Evolutionary conservation across 2,113 vertebrate genomes (phyloP).

Genomic region (Syngnathus scovelli): DNA sequence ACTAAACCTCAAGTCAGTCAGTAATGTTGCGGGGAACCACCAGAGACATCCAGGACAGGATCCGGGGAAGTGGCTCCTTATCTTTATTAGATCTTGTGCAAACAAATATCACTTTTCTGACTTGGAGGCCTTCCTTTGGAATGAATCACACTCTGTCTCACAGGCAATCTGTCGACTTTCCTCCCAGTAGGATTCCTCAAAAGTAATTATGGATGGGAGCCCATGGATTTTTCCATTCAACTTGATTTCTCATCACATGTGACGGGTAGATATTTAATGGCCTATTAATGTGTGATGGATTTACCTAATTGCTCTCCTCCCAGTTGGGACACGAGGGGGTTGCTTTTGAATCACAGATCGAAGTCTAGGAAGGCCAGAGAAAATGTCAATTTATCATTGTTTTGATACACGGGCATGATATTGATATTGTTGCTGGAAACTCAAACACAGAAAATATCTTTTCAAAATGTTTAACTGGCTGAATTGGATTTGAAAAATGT

Average conservation of each 20-base stretch:
- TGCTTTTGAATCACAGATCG: constrained; percentile 61
- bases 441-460: neutral
- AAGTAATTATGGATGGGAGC: constrained; percentile 58
- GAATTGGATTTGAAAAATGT: neutral
- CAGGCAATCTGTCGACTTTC: constrained; percentile 44
- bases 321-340: constrained; percentile 46
- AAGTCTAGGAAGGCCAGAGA: constrained; percentile 33
- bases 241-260: constrained; percentile 57
- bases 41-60: constrained; percentile 23
- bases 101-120: constrained; percentile 28
- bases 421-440: neutral
- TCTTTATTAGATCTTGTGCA: constrained; percentile 35
- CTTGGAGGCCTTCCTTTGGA: constrained; percentile 24
- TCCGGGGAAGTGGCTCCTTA: constrained; percentile 32
- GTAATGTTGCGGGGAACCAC: constrained; percentile 34
- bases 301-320: constrained; percentile 44
- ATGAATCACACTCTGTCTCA: constrained; percentile 20
- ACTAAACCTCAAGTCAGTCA: constrained; percentile 36
- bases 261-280: constrained; percentile 54
- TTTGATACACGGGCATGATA: neutral
- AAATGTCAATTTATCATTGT: neutral
- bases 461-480: too few relatives aligned
- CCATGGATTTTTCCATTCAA: constrained; percentile 61
- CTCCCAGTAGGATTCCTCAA: constrained; percentile 37
- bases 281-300: constrained; percentile 61